A percentile compares a stretch with the other conserved stretches of the same genome.
Conservation (phyloP, 2,797 vertebrate genomes). For the Taeniopygia guttata region DNA sequence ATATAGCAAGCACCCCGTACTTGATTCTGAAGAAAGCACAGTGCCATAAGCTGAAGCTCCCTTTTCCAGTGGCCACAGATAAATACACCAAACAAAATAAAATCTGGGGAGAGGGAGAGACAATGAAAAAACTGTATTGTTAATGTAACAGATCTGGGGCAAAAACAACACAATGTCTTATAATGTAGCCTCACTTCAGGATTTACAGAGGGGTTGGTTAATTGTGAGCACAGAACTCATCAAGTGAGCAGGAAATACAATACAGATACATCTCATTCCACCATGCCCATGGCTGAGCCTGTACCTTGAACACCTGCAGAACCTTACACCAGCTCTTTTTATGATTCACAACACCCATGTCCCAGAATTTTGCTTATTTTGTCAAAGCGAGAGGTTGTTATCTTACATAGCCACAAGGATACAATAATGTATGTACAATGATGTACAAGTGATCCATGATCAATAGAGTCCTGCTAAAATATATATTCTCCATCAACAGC, state of each 20-base stretch:
- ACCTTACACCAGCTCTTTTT: not conserved
- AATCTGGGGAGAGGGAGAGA: not conserved
- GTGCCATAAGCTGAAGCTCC: not conserved
- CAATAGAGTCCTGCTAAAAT: not conserved
- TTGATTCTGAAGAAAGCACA: not conserved
- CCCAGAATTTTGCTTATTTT: not conserved
- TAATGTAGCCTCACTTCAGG: not conserved
- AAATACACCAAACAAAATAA: not conserved
- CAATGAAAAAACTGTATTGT: not conserved
- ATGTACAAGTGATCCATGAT: not conserved
- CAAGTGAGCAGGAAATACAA: not conserved
- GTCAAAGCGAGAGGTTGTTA: not conserved
- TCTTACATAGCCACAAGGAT: not conserved
- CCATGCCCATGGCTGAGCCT: not conserved
- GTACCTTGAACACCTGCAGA: not conserved
- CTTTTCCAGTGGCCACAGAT: not conserved
- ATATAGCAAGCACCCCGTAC: not conserved
- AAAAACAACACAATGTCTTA: not conserved
- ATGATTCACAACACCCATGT: not conserved
- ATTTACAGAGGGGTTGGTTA: accelerated
- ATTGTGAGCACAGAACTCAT: not conserved
- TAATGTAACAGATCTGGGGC: not conserved
- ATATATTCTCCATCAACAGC: not conserved
- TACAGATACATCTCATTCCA: not conserved
- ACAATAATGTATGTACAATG: not conserved